phyloP scores from a whole-genome alignment of 2,888 invertebrate species.

The Resseliella maxima region DNA sequence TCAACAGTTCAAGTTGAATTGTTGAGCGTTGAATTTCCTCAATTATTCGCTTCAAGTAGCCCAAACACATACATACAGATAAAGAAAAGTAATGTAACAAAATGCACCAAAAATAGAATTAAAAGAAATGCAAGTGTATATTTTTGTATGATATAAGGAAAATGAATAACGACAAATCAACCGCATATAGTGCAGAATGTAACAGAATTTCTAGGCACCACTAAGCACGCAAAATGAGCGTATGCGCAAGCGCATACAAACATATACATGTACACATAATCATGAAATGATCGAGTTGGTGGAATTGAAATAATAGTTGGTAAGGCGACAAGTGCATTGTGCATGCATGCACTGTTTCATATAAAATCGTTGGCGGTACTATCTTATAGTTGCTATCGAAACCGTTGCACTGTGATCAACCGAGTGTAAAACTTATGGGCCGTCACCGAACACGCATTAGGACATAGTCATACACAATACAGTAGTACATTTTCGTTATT shows the following conservation, averaged over 20 bases:
- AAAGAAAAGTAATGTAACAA: background rate
- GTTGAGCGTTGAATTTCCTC: conserved; percentile 50
- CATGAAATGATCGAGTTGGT: background rate
- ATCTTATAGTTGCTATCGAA: conserved; percentile 43
- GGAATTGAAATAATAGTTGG: conserved; percentile 3
- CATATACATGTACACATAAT: background rate
- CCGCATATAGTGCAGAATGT: background rate
- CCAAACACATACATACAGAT: background rate
- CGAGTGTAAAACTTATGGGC: conserved; percentile 41
- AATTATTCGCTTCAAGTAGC: conserved; percentile 53
- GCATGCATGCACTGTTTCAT: background rate
- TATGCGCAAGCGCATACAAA: background rate
- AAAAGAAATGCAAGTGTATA: too few species aligned
- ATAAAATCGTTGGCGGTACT: background rate
- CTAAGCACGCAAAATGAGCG: background rate
- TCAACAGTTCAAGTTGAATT: conserved; percentile 52
- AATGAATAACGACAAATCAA: background rate
- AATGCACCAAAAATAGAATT: too few species aligned
- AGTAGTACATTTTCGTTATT: conserved; percentile 24
- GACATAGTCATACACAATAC: conserved; percentile 40
- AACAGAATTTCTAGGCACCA: conserved; percentile 47
- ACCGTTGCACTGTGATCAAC: conserved; percentile 49
- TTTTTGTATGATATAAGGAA: too few species aligned
- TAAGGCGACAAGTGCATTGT: background rate
- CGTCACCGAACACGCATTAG: background rate